Conservation (phyloP, 2,797 vertebrate species). For the Protosalanx chinensis region DNA sequence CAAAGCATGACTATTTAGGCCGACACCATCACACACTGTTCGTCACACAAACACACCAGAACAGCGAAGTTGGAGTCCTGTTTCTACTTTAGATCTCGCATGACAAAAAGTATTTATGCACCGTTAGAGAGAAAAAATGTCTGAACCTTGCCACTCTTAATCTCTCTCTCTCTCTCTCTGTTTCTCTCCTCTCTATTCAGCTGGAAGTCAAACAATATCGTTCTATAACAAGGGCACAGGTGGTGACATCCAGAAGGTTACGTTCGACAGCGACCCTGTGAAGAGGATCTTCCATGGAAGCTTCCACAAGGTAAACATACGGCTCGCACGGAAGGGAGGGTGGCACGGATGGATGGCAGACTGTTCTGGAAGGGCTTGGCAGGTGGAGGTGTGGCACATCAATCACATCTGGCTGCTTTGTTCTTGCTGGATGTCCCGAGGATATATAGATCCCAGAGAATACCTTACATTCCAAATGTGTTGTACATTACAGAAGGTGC, state of each 20-base stretch:
- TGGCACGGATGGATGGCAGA: conserved; percentile 25
- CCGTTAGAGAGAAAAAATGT: conserved; percentile 16
- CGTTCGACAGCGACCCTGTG: conserved; percentile 81
- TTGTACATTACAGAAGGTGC: conserved; percentile 37
- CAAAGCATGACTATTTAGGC: conserved; percentile 28
- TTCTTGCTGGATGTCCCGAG: conserved; percentile 35
- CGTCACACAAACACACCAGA: too few species aligned
- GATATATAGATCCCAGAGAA: conserved; percentile 28
- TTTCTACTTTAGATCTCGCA: conserved; percentile 24
- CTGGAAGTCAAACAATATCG: conserved; percentile 83
- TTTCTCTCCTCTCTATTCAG: conserved; percentile 61
- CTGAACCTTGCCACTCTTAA: conserved; percentile 5
- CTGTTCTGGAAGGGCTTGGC: background rate
- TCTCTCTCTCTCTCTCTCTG: conserved; percentile 12
- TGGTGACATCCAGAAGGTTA: conserved; percentile 85
- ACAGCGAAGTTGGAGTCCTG: conserved; percentile 16
- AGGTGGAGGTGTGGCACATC: conserved; percentile 26
- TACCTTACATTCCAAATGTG: conserved; percentile 56
- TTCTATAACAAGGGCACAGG: conserved; percentile 93
- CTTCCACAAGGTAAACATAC: conserved; percentile 92
- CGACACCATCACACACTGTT: background rate
- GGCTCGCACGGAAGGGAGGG: background rate
- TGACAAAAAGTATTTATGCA: conserved; percentile 6
- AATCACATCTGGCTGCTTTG: conserved; percentile 33
- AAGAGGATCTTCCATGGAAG: conserved; percentile 95